A percentile compares a stretch with the other conserved stretches of the same genome.
phyloP scores from a whole-genome alignment of 2,113 vertebrate species.

The Pristiophorus japonicus region DNA sequence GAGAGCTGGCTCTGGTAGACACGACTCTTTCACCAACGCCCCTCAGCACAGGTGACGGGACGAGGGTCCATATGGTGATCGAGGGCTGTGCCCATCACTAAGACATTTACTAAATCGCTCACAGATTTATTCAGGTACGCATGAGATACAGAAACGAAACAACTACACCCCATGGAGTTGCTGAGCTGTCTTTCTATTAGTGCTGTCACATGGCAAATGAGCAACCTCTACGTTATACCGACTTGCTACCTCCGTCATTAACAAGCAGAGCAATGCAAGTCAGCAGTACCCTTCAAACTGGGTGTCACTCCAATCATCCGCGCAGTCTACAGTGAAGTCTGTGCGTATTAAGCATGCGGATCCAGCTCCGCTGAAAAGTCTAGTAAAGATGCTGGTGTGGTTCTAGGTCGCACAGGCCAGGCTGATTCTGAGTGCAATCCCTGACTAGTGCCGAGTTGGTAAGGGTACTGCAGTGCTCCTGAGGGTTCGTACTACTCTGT shows the following conservation, averaged over 20 bases:
- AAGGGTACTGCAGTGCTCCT: too few species aligned
- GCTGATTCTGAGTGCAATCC: too few species aligned
- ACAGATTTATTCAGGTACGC: background rate
- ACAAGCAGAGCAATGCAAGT: background rate
- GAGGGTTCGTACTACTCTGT: too few species aligned
- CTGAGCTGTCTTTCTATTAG: background rate
- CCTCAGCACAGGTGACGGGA: background rate
- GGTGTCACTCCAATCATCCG: background rate
- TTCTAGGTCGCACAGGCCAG: too few species aligned
- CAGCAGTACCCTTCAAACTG: background rate
- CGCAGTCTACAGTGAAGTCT: background rate
- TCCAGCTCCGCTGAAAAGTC: too few species aligned
- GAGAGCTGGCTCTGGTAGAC: too few species aligned
- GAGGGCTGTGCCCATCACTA: background rate
- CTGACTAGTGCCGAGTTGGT: too few species aligned
- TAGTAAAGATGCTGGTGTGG: too few species aligned
- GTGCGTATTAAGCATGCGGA: too few species aligned
- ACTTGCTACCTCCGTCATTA: background rate
- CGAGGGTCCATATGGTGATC: background rate
- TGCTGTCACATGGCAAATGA: too few species aligned
- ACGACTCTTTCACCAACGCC: too few species aligned
- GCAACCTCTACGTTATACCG: background rate
- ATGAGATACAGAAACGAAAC: background rate
- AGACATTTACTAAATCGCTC: background rate
- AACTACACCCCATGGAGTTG: background rate